Base-by-base conservation (phyloP, 2,797 vertebrate genomes). In the Sebastes minor region DNA sequence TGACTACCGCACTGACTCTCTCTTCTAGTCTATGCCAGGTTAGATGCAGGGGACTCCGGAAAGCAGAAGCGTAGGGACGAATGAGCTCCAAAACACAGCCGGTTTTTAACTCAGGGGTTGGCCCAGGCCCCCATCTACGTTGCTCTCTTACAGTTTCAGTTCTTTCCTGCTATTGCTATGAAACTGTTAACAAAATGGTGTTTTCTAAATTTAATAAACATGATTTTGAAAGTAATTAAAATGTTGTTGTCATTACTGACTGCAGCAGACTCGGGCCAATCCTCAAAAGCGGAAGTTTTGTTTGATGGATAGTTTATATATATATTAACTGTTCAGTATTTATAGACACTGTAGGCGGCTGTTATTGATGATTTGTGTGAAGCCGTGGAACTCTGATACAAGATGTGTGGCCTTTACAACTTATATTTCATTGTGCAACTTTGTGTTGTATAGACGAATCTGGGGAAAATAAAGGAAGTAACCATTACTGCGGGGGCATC, bases 121-220 rank as follows among this genome's bases (percentile, higher is more conserved):
- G 90, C 95, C 94, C 86, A 85, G 87, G 91, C 93, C 94, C 94
- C 94, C 92, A 78, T 87, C 75, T 71, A 75, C 69, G 28, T 91
- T 78, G 70, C 61, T 78, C 74, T 85, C 85, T 62, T 81, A 86
- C 94, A 87, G 94, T 93, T 95, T 95, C 90, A 93, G 79, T 90
- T 92, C 80, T 94, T 94, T 95, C 94, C 95, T 95, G 95, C 95
- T 93, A 89, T 95, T 95, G 94, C 90, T 96, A 95, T 92, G 91
- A 95, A 95, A 94, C 94, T 94, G 92, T 96, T 94, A 94, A 93
- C 87, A 88, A 95, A 94, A 95, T 94, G 89, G 91, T 96, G 95
- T 96, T 96, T 96, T 96, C 90, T 96, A 96, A 96, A 95, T 96
- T 96, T 96, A 96, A 96, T 96, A 96, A 96, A 96, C 77, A 90